Evolutionary conservation across 2,888 invertebrate genomes (phyloP).

Genomic region (Choreutis nemorana): DNA sequence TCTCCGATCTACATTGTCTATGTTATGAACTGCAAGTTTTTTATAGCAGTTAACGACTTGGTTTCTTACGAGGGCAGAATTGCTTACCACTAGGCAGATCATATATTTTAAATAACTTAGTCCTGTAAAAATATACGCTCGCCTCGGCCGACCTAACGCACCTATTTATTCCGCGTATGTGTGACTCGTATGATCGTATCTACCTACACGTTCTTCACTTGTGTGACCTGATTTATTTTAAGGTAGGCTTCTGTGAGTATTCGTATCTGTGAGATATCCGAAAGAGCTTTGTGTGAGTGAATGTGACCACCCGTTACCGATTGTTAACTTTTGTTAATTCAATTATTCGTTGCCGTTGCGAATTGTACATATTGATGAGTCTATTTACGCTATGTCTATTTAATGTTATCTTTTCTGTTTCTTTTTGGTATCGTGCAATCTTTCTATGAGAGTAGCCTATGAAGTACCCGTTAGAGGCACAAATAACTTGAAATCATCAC

Average conservation of each 20-base stretch:
- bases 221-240: slow-evolving; percentile 66
- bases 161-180: too few species aligned
- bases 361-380: slow-evolving; percentile 1
- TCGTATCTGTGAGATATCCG: slow-evolving; percentile 32
- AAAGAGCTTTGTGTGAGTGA: slow-evolving; percentile 18
- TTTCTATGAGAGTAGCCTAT: slow-evolving; percentile 28
- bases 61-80: too few species aligned
- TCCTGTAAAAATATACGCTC: too few species aligned
- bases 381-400: neutral
- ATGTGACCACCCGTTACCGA: slow-evolving; percentile 37
- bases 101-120: too few species aligned
- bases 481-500: slow-evolving; percentile 18
- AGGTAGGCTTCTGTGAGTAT: slow-evolving; percentile 45
- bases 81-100: too few species aligned
- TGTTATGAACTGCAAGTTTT: too few species aligned
- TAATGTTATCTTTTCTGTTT: slow-evolving; percentile 6
- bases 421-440: slow-evolving; percentile 35
- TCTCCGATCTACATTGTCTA: too few species aligned
- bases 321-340: slow-evolving; percentile 14
- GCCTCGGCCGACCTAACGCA: too few species aligned
- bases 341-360: neutral
- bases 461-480: slow-evolving; percentile 36
- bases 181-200: too few species aligned
- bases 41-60: too few species aligned
- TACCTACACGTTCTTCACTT: slow-evolving; percentile 45